Evolutionary conservation across 2,888 invertebrate species (phyloP).

Genomic region (Physocephala rufipes): DNA sequence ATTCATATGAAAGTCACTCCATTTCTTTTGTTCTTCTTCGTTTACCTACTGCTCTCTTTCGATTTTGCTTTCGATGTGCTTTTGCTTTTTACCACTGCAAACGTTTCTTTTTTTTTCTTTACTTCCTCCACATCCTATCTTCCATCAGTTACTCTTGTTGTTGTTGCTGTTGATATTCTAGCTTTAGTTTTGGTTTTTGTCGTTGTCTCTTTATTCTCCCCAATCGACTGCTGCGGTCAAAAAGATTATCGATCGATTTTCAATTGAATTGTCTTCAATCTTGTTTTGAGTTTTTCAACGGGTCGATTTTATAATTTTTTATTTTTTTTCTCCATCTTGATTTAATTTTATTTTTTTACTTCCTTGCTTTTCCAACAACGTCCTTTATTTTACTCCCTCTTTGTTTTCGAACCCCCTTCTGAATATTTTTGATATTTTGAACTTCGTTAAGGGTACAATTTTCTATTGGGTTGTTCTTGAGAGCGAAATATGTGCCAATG

Average conservation of each 20-base stretch:
- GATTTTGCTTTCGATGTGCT: not conserved
- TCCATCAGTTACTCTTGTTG: not conserved
- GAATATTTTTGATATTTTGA: too few species aligned
- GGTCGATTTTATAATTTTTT: not conserved
- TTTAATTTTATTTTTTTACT: not conserved
- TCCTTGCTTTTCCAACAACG: not conserved
- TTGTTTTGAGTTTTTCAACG: constrained; percentile 37
- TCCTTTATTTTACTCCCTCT: not conserved
- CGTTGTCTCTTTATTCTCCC: constrained; percentile 2
- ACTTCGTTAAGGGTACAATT: too few species aligned
- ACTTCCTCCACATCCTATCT: not conserved
- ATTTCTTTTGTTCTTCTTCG: not conserved
- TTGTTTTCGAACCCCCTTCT: not conserved
- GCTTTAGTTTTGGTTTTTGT: constrained; percentile 19
- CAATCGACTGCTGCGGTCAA: constrained; percentile 46
- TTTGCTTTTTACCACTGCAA: not conserved
- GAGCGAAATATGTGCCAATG: too few species aligned
- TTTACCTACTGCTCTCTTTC: not conserved
- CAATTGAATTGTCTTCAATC: constrained; percentile 51
- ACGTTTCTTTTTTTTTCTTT: not conserved
- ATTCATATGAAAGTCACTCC: too few species aligned
- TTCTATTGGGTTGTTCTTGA: too few species aligned
- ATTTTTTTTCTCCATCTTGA: not conserved
- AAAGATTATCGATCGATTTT: constrained; percentile 51
- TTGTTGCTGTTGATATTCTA: constrained; percentile 19